phyloP scores from a whole-genome alignment of 1,140 invertebrate genomes.

The Drosophila mayri region DNA sequence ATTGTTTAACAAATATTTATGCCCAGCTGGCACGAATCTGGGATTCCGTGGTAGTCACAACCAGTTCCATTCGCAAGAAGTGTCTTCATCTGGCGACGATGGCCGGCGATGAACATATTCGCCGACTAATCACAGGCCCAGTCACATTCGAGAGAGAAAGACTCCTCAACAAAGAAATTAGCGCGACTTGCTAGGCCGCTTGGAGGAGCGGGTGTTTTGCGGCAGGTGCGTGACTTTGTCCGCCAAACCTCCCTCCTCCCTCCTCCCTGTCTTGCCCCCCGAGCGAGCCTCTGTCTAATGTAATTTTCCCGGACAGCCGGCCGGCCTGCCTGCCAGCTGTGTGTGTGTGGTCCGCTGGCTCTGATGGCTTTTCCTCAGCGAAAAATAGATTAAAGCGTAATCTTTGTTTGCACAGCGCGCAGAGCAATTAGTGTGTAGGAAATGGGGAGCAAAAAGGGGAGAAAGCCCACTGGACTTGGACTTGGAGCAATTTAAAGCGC shows the following conservation, averaged over 20 bases:
- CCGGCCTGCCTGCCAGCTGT: not conserved
- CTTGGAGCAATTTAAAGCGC: constrained; percentile 76
- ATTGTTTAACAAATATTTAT: constrained; percentile 67
- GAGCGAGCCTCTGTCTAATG: constrained; percentile 60
- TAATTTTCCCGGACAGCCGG: constrained; percentile 60
- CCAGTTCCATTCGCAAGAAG: constrained; percentile 48
- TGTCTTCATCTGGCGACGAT: constrained; percentile 48
- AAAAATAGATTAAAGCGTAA: constrained; percentile 83
- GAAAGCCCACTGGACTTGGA: constrained; percentile 6
- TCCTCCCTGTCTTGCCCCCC: not conserved
- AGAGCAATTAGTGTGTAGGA: constrained; percentile 64
- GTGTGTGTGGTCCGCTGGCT: constrained; percentile 62
- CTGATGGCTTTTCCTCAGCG: constrained; percentile 46
- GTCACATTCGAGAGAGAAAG: constrained; percentile 64
- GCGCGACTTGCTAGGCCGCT: constrained; percentile 35
- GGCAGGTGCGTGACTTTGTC: constrained; percentile 53
- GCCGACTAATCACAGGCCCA: constrained; percentile 73
- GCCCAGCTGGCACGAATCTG: constrained; percentile 30
- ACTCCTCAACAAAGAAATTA: constrained; percentile 82
- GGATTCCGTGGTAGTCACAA: constrained; percentile 8
- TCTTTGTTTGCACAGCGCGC: constrained; percentile 78
- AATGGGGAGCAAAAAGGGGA: constrained; percentile 13
- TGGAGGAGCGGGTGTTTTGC: constrained; percentile 12
- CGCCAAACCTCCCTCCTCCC: not conserved
- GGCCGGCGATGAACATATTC: constrained; percentile 76